Conservation (phyloP, 2,888 invertebrate genomes). For the Apodemia mormo region DNA sequence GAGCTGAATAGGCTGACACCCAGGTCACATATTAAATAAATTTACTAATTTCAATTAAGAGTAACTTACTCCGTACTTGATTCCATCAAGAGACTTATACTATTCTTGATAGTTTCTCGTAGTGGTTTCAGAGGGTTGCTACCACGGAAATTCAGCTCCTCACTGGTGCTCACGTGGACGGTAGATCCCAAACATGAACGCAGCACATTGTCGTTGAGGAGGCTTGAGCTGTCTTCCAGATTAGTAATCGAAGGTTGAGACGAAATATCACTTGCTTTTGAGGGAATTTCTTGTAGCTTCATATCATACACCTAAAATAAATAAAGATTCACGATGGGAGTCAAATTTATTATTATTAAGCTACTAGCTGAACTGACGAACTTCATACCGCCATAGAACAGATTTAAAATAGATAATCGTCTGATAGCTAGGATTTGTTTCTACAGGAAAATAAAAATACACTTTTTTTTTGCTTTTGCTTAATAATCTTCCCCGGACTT, state of each 20-base stretch:
- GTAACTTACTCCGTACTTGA: constrained; percentile 54
- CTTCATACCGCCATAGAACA: no score
- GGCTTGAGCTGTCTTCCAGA: constrained; percentile 44
- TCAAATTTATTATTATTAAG: no score
- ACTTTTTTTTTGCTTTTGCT: no score
- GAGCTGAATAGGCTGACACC: no score
- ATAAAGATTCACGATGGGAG: background rate
- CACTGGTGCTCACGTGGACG: constrained; percentile 67
- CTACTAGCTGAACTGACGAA: no score
- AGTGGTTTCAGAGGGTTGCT: constrained; percentile 64
- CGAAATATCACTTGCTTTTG: constrained; percentile 51
- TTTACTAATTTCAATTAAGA: background rate
- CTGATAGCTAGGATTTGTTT: no score
- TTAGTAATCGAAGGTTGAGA: constrained; percentile 43
- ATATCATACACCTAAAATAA: constrained; percentile 62
- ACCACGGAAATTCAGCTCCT: constrained; percentile 63
- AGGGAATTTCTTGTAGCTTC: constrained; percentile 64
- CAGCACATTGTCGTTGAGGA: constrained; percentile 59
- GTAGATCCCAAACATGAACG: constrained; percentile 63
- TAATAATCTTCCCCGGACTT: no score
- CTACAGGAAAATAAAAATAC: no score
- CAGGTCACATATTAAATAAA: background rate
- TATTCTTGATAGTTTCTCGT: constrained; percentile 71
- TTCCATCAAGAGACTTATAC: constrained; percentile 70
- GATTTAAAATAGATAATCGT: no score